Evolutionary conservation across 2,888 invertebrate genomes (phyloP), one percentile per base, ranked within the genome.

Genomic region (Drosophila acutilabella): DNA sequence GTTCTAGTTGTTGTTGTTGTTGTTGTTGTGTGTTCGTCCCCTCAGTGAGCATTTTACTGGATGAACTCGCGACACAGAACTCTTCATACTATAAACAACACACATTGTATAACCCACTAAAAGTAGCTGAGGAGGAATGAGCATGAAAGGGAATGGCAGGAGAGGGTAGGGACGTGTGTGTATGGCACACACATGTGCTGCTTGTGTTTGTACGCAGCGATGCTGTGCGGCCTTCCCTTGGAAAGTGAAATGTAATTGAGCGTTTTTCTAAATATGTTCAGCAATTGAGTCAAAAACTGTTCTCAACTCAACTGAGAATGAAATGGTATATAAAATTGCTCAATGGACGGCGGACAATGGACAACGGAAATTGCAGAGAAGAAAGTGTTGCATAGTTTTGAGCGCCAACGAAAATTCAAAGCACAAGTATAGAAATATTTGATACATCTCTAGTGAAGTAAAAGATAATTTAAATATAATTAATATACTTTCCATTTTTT

Each of bases 161-260:
- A 14, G 16, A 18, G 47, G 11, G 30, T 20, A 16, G 40, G 16
- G 16, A 20, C 40, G 48, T 23, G 38, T 36, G 41, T 14, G 47
- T 62, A 53, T 62, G 62, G 11, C 40, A 53, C 59, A 67, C 78
- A 69, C 69, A 80, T 68, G 67, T 66, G 20, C 47, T 33, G 54
- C n/a, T 41, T 26, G 54, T 42, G 42, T 11, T 30, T 20, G 52
- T 14, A 45, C 18, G 44, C 30, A 56, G 42, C 56, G 42, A 52
- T 62, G 51, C 48, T 53, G 78, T 50, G 79, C 66, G 72, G 75
- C 78, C 85, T 85, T 80, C 85, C 82, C 86, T 85, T 83, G 79
- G 81, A 85, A 88, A 85, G 88, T 82, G 77, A 85, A 88, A 85
- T 85, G 83, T 75, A 84, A 74, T 84, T 87, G 84, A 84, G 87